Evolutionary conservation across 2,113 vertebrate genomes (phyloP).

Genomic region (Daboia siamensis): DNA sequence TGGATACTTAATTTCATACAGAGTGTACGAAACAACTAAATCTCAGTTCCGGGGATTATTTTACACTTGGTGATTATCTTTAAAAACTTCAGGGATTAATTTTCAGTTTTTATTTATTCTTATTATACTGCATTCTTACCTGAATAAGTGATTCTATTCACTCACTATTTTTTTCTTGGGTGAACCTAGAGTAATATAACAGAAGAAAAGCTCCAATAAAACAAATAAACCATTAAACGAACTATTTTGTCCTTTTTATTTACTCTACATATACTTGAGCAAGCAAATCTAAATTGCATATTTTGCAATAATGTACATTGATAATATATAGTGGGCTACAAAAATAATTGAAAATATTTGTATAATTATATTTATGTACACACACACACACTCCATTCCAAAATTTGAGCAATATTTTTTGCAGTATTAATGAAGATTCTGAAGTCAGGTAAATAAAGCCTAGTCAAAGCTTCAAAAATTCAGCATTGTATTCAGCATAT

Average conservation of each 20-base stretch:
- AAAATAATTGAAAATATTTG: not conserved
- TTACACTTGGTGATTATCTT: not conserved
- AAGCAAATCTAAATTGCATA: not conserved
- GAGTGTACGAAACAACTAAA: not conserved
- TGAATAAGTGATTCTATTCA: not conserved
- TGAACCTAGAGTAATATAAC: too few species aligned
- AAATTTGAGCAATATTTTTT: not conserved
- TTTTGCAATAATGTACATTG: not conserved
- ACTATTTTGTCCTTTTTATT: not conserved
- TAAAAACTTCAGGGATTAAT: not conserved
- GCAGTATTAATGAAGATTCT: not conserved
- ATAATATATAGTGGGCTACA: not conserved
- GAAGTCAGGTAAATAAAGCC: not conserved
- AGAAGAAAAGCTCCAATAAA: too few species aligned
- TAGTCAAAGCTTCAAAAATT: not conserved
- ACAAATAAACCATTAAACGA: too few species aligned
- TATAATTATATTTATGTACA: not conserved
- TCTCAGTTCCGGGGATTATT: not conserved
- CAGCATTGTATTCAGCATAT: not conserved
- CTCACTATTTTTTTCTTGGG: too few species aligned
- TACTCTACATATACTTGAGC: not conserved
- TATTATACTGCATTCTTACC: not conserved
- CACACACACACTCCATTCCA: not conserved
- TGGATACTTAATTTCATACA: not conserved
- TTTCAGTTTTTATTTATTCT: not conserved